These are phyloP conservation scores for Norana najaformis DNA, from an alignment of 2,888 invertebrate species.

Conservation along the genomic window DNA sequence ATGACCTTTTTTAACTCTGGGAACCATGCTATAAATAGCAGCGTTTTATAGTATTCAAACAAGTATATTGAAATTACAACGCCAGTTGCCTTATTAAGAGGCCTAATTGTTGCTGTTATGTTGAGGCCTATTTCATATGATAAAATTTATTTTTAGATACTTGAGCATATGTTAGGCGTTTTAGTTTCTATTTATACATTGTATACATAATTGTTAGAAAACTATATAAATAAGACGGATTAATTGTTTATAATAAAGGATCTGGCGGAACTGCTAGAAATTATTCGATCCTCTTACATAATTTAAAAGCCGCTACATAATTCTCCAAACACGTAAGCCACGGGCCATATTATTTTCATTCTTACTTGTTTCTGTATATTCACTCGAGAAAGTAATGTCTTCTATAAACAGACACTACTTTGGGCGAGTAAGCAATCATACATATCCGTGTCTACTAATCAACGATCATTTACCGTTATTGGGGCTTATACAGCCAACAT, in stretches of 20 bases:
- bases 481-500: neutral
- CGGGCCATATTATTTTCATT: no score
- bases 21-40: slow-evolving; percentile 6
- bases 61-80: no score
- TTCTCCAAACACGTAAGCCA: neutral
- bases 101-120: neutral
- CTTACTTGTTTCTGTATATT: no score
- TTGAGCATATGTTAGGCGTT: neutral
- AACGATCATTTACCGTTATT: neutral
- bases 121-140: neutral
- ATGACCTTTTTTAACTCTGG: neutral
- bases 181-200: neutral
- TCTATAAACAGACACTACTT: no score
- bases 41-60: neutral
- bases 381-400: no score
- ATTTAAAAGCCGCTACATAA: neutral
- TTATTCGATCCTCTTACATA: neutral
- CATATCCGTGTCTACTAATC: no score
- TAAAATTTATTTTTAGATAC: neutral
- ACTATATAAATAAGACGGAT: neutral
- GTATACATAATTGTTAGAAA: slow-evolving; percentile 2
- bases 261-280: neutral
- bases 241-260: neutral
- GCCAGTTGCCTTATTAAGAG: neutral
- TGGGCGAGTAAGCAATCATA: no score